These are phyloP conservation scores for Acrocephalus arundinaceus DNA, from an alignment of 2,113 vertebrate genomes.

Conservation along the genomic window DNA sequence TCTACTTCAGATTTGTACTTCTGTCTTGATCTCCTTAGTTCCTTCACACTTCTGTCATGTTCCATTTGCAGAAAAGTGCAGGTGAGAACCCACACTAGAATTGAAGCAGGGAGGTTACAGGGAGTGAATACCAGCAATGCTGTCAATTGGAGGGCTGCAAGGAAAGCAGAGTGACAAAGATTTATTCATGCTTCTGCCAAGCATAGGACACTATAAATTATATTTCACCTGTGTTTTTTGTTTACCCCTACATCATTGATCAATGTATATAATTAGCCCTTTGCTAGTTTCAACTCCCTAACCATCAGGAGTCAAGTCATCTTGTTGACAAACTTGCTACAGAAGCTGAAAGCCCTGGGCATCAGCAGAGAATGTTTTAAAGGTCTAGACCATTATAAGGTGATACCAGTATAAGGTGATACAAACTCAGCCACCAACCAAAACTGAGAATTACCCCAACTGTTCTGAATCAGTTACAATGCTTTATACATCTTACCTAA, in stretches of 20 bases:
- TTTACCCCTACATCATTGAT: not conserved
- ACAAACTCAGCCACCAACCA: not conserved
- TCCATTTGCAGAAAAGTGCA: not conserved
- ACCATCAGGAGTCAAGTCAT: not conserved
- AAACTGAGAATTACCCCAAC: not conserved
- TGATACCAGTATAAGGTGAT: not conserved
- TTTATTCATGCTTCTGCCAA: not conserved
- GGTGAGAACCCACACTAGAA: not conserved
- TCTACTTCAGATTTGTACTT: not conserved
- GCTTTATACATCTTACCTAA: not conserved
- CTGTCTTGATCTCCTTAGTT: not conserved
- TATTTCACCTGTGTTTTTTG: not conserved
- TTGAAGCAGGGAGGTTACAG: not conserved
- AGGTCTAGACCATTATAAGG: not conserved
- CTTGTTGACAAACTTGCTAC: not conserved
- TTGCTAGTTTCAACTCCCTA: not conserved
- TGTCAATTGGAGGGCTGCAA: not conserved
- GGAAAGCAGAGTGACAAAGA: not conserved
- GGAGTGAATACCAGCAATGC: not conserved
- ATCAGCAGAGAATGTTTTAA: not conserved
- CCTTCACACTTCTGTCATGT: not conserved
- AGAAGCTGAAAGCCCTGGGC: not conserved
- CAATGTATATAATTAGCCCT: not conserved
- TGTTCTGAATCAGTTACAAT: not conserved
- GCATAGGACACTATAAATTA: not conserved